Base-by-base conservation (phyloP, 1,140 invertebrate genomes). In the Cotesia vestalis region DNA sequence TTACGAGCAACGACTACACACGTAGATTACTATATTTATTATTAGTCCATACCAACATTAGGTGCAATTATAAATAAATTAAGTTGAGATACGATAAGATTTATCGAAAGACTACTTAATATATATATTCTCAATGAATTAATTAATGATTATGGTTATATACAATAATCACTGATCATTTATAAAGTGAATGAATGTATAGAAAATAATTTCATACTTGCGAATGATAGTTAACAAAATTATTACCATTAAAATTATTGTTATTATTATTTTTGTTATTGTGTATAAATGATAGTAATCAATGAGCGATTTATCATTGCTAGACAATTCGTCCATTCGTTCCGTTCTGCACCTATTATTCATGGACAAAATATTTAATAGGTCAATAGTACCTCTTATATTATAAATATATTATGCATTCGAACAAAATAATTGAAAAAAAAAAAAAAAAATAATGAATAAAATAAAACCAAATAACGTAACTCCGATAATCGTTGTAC, bases 161-260 rank as follows among this genome's bases (percentile, higher is more conserved):
- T 61, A 51, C 51, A 14, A 14, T 46, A 17, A 66, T 62, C 12
- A n/a, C 12, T 62, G 3, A 27, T 27, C 27, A 66, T 46, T 51
- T 4, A 51, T 51, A 38, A 40, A 66, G 40, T 20, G 34, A 59
- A 69, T 17, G 17, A 46, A 53, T 64, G 40, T 12, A 64, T 53
- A 63, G 52, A 59, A 57, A 61, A 63, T 62, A 67, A 72, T 75
- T 75, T 72, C 69, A 72, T 69, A 75, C 73, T 59, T 67, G 73
- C 64, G 61, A 57, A 34, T 73, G 35, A 69, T 75, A 75, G 66
- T 27, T 34, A 69, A 27, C 9, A 66, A 69, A 66, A 68, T 69
- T 73, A 17, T 73, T 62, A 55, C 14, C 5, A 36, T 63, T 46
- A 46, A 46, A 46, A 63, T 63, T 38, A 60, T 40, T 35, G 6